A percentile compares a stretch with the other conserved stretches of the same genome.
Conservation (phyloP, 2,113 vertebrate genomes). For the Pelecanus crispus region DNA sequence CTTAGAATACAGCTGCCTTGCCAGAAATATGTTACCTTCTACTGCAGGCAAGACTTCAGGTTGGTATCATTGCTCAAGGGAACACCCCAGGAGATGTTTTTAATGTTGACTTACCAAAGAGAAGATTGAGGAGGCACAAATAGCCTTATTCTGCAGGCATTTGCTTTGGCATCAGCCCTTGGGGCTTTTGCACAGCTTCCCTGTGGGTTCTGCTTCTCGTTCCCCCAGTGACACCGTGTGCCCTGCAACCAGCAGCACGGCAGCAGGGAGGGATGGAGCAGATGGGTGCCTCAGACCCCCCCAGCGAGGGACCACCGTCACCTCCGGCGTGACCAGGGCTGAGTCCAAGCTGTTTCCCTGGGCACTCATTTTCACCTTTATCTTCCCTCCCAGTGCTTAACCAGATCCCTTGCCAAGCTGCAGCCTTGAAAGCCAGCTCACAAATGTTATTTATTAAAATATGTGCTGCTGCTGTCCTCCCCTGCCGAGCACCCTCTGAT, state of each 20-base stretch:
- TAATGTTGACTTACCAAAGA: neutral
- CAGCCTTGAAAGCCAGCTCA: neutral
- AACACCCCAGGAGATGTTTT: neutral
- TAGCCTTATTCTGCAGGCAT: accelerated
- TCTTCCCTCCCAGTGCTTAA: neutral
- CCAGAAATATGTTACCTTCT: neutral
- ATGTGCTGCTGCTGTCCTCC: neutral
- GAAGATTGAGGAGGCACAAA: neutral
- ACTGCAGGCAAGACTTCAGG: neutral
- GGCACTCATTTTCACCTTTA: accelerated
- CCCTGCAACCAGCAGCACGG: neutral
- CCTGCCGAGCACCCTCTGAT: accelerated
- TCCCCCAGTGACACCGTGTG: accelerated
- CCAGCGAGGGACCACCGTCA: neutral
- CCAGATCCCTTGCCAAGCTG: neutral
- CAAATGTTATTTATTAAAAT: neutral
- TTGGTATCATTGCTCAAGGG: neutral
- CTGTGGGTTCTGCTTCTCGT: neutral
- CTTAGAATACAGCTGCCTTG: neutral
- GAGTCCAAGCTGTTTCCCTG: neutral
- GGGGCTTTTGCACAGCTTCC: neutral
- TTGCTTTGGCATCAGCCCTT: neutral
- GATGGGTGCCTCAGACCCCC: neutral
- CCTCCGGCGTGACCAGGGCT: neutral
- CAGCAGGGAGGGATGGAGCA: neutral